Conservation (phyloP, 2,797 vertebrate species). For the Valencia hispanica region DNA sequence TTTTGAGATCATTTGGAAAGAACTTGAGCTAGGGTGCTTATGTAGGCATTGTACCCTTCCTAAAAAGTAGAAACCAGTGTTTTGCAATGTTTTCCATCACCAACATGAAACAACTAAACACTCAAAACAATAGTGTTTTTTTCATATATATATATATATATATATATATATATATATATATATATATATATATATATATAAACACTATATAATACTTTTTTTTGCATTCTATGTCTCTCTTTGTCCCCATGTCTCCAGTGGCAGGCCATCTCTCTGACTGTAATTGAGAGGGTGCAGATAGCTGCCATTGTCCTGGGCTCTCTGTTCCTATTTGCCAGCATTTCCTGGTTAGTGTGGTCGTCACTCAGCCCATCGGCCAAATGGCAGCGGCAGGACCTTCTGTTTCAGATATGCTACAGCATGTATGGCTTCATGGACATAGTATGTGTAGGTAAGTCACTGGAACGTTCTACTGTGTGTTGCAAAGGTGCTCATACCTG, state of each 20-base stretch:
- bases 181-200: no score
- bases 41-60: background rate
- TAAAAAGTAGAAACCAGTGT: background rate
- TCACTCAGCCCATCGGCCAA: conserved; percentile 90
- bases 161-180: no score
- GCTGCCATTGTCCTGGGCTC: conserved; percentile 89
- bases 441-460: conserved; percentile 87
- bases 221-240: background rate
- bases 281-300: conserved; percentile 91
- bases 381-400: conserved; percentile 90
- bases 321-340: conserved; percentile 88
- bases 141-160: no score
- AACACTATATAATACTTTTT: no score
- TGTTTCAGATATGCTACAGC: conserved; percentile 93
- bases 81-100: no score
- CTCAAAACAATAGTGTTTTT: no score
- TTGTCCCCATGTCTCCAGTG: conserved; percentile 74
- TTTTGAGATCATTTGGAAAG: background rate
- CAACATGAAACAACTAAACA: no score
- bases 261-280: conserved; percentile 89
- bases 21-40: background rate
- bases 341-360: conserved; percentile 91
- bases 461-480: background rate
- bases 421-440: conserved; percentile 94
- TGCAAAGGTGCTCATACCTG: background rate